These are phyloP conservation scores for Hydractinia symbiolongicarpus DNA, from an alignment of 30 jellyfish, hydroid and myxozoan species.

Conservation along the genomic window DNA sequence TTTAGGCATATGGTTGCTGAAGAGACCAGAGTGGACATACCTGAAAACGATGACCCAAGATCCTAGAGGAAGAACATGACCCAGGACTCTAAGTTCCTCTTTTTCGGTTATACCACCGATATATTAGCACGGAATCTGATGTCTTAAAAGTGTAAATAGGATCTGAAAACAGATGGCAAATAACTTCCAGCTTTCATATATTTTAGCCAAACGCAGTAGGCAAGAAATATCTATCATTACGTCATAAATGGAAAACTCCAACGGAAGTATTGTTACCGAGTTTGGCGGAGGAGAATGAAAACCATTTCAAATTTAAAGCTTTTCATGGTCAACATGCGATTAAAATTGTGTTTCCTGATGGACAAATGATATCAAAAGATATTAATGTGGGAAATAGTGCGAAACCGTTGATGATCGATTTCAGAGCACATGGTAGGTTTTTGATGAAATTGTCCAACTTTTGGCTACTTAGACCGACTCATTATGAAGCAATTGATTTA, in stretches of 20 bases:
- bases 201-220: slow-evolving; percentile 61
- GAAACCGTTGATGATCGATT: slow-evolving; percentile 49
- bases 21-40: too few species aligned
- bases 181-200: neutral
- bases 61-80: too few species aligned
- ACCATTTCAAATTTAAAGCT: slow-evolving; percentile 63
- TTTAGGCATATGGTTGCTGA: too few species aligned
- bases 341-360: slow-evolving; percentile 69
- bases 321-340: slow-evolving; percentile 55
- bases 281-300: slow-evolving; percentile 15
- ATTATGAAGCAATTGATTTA: too few species aligned
- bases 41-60: too few species aligned
- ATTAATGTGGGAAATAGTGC: slow-evolving; percentile 37
- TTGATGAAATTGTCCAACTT: too few species aligned
- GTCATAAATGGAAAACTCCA: slow-evolving; percentile 64
- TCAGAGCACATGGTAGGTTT: slow-evolving; percentile 29
- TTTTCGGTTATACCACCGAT: too few species aligned
- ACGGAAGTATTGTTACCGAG: slow-evolving; percentile 32
- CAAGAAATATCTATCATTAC: slow-evolving; percentile 42
- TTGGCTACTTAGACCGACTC: too few species aligned
- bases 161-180: too few species aligned
- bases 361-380: slow-evolving; percentile 43
- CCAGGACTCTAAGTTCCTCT: too few species aligned
- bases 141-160: too few species aligned
- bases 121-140: too few species aligned